Evolutionary conservation across 2,113 vertebrate species (phyloP), one percentile per base, ranked within the genome.

Genomic region (Suncus etruscus): DNA sequence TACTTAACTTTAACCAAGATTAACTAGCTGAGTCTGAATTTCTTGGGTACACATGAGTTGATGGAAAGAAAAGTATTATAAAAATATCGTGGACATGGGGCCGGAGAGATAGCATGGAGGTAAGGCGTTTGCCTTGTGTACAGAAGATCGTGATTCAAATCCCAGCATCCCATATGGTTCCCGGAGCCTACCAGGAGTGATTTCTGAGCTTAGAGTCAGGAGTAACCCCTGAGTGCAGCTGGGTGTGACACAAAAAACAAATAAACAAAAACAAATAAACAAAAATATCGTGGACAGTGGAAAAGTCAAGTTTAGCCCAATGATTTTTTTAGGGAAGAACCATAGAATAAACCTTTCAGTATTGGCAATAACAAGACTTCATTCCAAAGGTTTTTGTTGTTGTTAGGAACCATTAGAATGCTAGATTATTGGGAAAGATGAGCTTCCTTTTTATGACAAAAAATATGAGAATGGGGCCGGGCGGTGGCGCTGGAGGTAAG

Each of bases 361-460:
- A 66, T 24, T 80, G 54, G 78, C 45, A 68, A 3, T 61, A 32
- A 47, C 54, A 48, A 63, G 25, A 22, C 61, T 76, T 78, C 65
- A 63, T 3, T 84, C 45, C 65, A 54, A 69, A 31, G 68, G 10
- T 14, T 47, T 86, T 86, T 65, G 24, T 15, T 65, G 24, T 15
- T 9, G 70, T 45, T 29, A 91, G 63, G 45, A 16, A 25, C 15
- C 24, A 32, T 86, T 91, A 75, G 83, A 83, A 83, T 65, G 24
- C 50, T 69, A 45, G 7, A 15, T 39, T 14, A 9, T 72, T 68
- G 84, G 78, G 69, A 74, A 82, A 65, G 47, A 73, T 84, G 51
- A 90, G 27, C 50, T 93, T 74, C 50, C 48, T 50, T 31, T 66
- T 91, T 27, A 78, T 48, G 65, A 89, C 39, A 39, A 39, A 39